A percentile compares a stretch with the other conserved stretches of the same genome.
Conservation (phyloP, 2,797 vertebrate genomes). For the Anabas testudineus region DNA sequence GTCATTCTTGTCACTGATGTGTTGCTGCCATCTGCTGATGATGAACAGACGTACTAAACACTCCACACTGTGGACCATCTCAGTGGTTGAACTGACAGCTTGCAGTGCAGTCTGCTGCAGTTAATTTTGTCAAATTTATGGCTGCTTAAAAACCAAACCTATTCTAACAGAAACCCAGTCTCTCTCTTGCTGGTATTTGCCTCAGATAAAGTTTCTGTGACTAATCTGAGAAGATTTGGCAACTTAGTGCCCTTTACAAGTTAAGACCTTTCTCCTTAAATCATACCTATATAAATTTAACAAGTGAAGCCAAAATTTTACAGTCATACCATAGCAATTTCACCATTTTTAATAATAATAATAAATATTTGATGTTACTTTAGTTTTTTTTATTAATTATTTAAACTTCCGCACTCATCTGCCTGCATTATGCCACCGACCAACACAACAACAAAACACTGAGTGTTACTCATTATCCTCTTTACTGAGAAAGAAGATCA, state of each 20-base stretch:
- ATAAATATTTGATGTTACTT: neutral
- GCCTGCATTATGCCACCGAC: neutral
- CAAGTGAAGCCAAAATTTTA: neutral
- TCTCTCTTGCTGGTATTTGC: neutral
- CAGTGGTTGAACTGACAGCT: neutral
- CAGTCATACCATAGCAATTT: neutral
- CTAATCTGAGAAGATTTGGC: neutral
- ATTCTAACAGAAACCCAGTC: neutral
- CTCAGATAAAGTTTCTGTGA: neutral
- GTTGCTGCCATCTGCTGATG: conserved; percentile 46
- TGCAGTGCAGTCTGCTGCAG: neutral
- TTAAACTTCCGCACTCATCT: no score
- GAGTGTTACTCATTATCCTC: neutral
- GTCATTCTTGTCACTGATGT: conserved; percentile 4
- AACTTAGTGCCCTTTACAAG: neutral
- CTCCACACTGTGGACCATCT: neutral
- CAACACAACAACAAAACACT: neutral
- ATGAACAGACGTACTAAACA: neutral
- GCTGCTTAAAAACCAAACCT: neutral
- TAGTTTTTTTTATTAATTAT: neutral
- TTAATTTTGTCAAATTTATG: conserved; percentile 8
- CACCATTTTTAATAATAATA: neutral
- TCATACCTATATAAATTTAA: no score
- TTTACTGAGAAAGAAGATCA: neutral
- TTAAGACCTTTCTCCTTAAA: no score